Percentiles rank a stretch among this genome's conserved stretches.
Evolutionary conservation across 2,113 vertebrate genomes (phyloP).

Genomic region (Tychaedon coryphoeus): DNA sequence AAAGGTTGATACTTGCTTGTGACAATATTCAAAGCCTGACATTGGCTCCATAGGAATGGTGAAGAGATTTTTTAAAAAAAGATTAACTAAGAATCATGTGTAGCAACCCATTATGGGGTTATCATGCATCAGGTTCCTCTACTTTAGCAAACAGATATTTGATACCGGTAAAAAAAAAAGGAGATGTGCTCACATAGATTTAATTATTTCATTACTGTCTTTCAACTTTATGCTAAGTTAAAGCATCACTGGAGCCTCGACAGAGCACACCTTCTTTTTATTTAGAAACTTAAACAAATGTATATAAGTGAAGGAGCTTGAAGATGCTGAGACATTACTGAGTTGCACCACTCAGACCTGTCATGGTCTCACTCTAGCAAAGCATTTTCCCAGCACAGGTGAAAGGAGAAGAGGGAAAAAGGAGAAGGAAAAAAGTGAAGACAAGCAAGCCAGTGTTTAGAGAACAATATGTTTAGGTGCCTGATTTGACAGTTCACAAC

Average conservation of each 20-base stretch:
- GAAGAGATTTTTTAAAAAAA: not conserved
- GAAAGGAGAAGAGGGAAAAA: not conserved
- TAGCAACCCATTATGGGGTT: not conserved
- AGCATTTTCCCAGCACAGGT: not conserved
- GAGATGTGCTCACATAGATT: rapidly evolving
- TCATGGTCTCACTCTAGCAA: not conserved
- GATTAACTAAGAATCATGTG: not conserved
- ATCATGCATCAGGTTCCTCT: not conserved
- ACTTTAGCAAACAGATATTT: not conserved
- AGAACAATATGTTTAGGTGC: not conserved
- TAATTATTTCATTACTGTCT: no score
- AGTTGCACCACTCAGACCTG: not conserved
- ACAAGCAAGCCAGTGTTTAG: not conserved
- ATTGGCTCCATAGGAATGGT: not conserved
- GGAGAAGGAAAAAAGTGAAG: not conserved
- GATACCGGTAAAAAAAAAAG: not conserved
- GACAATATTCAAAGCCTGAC: not conserved
- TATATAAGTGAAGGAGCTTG: not conserved
- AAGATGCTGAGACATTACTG: not conserved
- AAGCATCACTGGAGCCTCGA: no score
- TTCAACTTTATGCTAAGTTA: no score
- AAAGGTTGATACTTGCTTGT: not conserved
- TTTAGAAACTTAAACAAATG: not conserved
- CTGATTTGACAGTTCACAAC: not conserved
- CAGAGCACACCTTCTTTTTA: not conserved